Base-by-base conservation (phyloP, 2,797 vertebrate genomes). In the Fistularia tabacaria region DNA sequence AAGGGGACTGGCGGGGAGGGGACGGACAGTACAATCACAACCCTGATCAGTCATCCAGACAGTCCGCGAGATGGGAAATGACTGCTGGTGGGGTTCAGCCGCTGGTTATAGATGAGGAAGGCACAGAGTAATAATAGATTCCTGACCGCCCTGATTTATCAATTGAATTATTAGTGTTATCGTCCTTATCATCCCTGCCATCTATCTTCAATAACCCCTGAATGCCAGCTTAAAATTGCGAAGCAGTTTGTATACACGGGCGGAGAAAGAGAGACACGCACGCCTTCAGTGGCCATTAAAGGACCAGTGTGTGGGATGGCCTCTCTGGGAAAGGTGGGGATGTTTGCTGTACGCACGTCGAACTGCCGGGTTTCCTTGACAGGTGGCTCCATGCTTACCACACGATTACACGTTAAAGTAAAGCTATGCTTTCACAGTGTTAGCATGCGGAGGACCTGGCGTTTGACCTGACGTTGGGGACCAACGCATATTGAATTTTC, bases 31-130 rank as follows among this genome's bases (percentile, higher is more conserved):
- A 82, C 82, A 82, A 88, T 82, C 84, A 84, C 79, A 80, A 76
- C 65, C 74, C 77, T 81, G 81, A 88, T 89, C 88, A 83, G 82
- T 90, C 87, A 87, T 87, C 81, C 84, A 85, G 81, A 86, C 85
- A 87, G 84, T 75, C 72, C 64, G 67, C 38, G 80, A 82, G 80
- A 87, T 85, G 83, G 87, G 84, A 85, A 87, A 85, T 70, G 81
- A 87, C 82, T 83, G 82, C 81, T 81, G n/a, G 83, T 63, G 62
- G 84, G 79, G 56, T 68, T 76, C 73, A 79, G 83, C 81, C 78
- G 73, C 76, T 81, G 79, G 85, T 87, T 86, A 83, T 85, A 83
- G 77, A 90, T 85, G 86, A 79, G 76, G 76, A 70, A 64, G 73
- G 71, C 69, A 53, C 59, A 8, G 64, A 59, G 82, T 83, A 70